phyloP scores from a whole-genome alignment of 2,113 vertebrate species.

The Anguilla rostrata region DNA sequence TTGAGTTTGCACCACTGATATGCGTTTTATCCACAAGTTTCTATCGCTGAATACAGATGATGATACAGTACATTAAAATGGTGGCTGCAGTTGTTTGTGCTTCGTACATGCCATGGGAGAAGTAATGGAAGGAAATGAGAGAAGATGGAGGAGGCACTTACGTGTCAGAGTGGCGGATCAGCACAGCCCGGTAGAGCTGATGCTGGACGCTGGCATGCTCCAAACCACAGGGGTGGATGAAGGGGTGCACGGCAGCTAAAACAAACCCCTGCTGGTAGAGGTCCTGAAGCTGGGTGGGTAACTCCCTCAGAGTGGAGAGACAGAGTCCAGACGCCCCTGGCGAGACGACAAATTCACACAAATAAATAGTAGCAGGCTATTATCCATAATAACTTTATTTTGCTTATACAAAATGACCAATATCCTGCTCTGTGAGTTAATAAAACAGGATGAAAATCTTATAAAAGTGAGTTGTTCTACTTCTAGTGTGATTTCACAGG shows the following conservation, averaged over 20 bases:
- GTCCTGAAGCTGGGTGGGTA: constrained; percentile 88
- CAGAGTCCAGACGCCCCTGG: constrained; percentile 82
- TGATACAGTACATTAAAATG: not conserved
- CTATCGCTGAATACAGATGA: too few relatives aligned
- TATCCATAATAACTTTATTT: not conserved
- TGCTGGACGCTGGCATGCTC: constrained; percentile 80
- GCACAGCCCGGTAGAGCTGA: constrained; percentile 89
- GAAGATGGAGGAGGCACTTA: constrained; percentile 50
- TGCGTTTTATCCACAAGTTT: too few relatives aligned
- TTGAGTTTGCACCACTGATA: too few relatives aligned
- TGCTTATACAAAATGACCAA: not conserved
- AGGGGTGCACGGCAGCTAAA: constrained; percentile 88
- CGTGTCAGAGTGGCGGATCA: constrained; percentile 88
- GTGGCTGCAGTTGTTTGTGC: not conserved
- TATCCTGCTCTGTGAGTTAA: constrained; percentile 56
- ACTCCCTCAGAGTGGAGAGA: constrained; percentile 84
- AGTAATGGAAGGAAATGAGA: not conserved
- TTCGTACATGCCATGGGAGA: not conserved
- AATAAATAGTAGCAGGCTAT: not conserved
- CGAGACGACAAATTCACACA: constrained; percentile 1
- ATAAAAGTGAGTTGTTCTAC: constrained; percentile 58
- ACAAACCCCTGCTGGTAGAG: constrained; percentile 91
- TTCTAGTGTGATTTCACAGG: constrained; percentile 4
- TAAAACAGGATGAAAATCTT: constrained; percentile 57
- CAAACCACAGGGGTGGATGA: constrained; percentile 83